These are phyloP conservation scores for Thomomys bottae DNA, from an alignment of 2,113 vertebrate genomes.

Conservation along the genomic window DNA sequence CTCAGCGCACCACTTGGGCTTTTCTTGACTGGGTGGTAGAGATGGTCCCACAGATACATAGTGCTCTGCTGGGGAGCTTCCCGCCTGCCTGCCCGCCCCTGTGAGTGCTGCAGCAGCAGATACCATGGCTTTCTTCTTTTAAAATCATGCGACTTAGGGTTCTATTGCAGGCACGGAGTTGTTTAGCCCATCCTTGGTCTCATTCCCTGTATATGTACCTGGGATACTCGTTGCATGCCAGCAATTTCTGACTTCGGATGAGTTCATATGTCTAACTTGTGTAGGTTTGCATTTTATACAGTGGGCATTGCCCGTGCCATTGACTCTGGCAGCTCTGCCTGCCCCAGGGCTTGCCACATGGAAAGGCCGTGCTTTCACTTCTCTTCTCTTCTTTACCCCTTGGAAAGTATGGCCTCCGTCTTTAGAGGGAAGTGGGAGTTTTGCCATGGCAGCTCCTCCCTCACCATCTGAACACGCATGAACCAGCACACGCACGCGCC, in stretches of 20 bases:
- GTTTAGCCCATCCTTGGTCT: not conserved
- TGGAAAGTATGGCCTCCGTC: not conserved
- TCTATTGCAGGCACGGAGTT: not conserved
- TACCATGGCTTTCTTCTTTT: not conserved
- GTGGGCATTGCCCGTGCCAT: not conserved
- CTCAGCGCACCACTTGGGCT: not conserved
- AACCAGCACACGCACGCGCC: not conserved
- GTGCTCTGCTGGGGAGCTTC: not conserved
- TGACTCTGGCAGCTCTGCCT: no score
- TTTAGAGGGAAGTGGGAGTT: not conserved
- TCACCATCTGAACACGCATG: not conserved
- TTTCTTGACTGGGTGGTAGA: not conserved
- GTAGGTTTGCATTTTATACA: not conserved
- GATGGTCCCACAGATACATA: not conserved
- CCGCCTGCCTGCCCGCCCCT: not conserved
- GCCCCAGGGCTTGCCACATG: not conserved
- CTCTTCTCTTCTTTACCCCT: not conserved
- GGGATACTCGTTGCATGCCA: slow-evolving; percentile 16
- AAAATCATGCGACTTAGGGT: not conserved
- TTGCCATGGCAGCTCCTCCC: not conserved
- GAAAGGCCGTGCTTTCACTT: not conserved
- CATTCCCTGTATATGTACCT: not conserved
- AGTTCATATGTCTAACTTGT: not conserved
- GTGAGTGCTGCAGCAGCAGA: not conserved
- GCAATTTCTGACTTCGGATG: not conserved